Evolutionary conservation across 2,797 vertebrate genomes (phyloP).

Genomic region (Tolypeutes matacus): DNA sequence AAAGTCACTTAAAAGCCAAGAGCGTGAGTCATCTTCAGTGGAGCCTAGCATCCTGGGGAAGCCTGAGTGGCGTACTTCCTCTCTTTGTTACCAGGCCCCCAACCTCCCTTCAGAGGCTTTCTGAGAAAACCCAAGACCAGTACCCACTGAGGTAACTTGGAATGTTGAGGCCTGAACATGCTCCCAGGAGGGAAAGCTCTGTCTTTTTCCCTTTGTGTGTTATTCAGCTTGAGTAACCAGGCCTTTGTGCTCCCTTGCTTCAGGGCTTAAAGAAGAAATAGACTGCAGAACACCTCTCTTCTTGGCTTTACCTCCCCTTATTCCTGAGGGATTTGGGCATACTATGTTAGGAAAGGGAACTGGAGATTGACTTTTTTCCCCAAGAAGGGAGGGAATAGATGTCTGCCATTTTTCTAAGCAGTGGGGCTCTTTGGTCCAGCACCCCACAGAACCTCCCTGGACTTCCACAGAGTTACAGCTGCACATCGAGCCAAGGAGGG

Average conservation of each 20-base stretch:
- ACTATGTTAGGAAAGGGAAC: neutral
- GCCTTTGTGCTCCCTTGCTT: neutral
- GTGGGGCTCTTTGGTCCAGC: neutral
- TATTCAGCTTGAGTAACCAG: neutral
- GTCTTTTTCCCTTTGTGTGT: neutral
- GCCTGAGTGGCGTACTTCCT: neutral
- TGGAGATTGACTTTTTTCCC: neutral
- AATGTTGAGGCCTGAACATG: neutral
- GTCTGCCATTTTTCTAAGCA: neutral
- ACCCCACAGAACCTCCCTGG: neutral
- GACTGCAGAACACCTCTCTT: neutral
- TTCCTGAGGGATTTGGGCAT: neutral
- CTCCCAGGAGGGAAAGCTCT: neutral
- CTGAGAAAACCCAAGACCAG: conserved; percentile 12
- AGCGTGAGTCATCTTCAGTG: neutral
- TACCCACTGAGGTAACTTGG: neutral
- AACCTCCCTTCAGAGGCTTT: conserved; percentile 21
- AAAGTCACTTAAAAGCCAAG: neutral
- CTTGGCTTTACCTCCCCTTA: neutral
- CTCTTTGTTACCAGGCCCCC: neutral
- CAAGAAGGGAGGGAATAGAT: neutral
- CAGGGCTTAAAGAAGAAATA: neutral
- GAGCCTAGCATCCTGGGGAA: neutral
- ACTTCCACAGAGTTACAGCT: neutral
- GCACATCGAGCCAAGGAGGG: neutral